These are phyloP conservation scores for Amphiprion percula DNA, from an alignment of 2,113 vertebrate genomes.

Conservation along the genomic window DNA sequence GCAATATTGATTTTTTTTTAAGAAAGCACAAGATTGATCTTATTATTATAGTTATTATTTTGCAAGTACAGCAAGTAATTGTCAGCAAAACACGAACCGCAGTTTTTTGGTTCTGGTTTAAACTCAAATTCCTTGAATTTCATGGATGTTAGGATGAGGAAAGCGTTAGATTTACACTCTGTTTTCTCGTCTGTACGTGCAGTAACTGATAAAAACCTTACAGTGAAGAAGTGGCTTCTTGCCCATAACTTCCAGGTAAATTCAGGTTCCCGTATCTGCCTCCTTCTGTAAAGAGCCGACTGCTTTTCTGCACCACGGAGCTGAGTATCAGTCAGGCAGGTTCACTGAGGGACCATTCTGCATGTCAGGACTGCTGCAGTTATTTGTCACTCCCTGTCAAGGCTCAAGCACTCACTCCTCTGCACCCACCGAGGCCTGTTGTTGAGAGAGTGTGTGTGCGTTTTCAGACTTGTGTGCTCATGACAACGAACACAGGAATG, in stretches of 20 bases:
- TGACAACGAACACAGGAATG: neutral
- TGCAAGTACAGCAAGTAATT: neutral
- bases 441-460: constrained; percentile 5
- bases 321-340: constrained; percentile 46
- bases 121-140: neutral
- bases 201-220: neutral
- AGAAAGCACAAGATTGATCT: neutral
- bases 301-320: constrained; percentile 36
- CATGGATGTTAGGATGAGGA: no score
- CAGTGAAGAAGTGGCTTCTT: neutral
- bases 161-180: no score
- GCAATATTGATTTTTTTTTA: no score
- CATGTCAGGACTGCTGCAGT: constrained; percentile 73
- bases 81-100: neutral
- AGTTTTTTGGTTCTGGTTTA: neutral
- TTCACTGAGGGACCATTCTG: constrained; percentile 50
- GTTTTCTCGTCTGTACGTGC: neutral
- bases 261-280: neutral
- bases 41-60: neutral
- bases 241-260: constrained; percentile 15
- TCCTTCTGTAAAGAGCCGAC: neutral
- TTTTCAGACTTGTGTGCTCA: constrained; percentile 13
- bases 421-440: constrained; percentile 45
- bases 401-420: constrained; percentile 59
- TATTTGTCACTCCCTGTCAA: constrained; percentile 77